phyloP scores from a whole-genome alignment of 1,140 invertebrate species.

The Zaprionus lachaisei region DNA sequence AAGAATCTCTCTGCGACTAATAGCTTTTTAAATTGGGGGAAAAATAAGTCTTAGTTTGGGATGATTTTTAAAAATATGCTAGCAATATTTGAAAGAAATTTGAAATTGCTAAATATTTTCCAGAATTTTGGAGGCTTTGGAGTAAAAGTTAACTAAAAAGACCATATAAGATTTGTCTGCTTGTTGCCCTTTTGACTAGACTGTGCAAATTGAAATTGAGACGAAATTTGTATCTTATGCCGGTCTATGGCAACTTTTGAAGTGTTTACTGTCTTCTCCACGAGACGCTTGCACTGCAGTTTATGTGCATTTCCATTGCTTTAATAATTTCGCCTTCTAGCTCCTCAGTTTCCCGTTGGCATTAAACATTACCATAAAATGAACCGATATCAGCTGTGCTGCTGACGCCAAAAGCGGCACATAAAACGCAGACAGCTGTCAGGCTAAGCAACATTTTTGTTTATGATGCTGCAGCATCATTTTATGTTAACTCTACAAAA shows the following conservation, averaged over 20 bases:
- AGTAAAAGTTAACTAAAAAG: neutral
- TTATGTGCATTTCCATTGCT: constrained; percentile 57
- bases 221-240: constrained; percentile 1
- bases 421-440: constrained; percentile 70
- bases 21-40: too few relatives aligned
- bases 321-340: constrained; percentile 45
- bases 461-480: constrained; percentile 61
- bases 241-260: constrained; percentile 5
- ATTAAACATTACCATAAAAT: constrained; percentile 38
- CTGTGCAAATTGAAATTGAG: neutral
- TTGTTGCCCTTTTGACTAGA: neutral
- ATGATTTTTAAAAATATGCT: too few relatives aligned
- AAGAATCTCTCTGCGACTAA: neutral
- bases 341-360: neutral
- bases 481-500: constrained; percentile 49
- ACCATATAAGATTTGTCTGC: neutral
- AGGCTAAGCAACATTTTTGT: constrained; percentile 65
- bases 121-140: neutral
- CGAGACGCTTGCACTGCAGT: constrained; percentile 32
- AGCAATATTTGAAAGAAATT: too few relatives aligned
- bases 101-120: neutral
- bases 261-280: constrained; percentile 3
- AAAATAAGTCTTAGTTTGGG: too few relatives aligned
- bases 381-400: constrained; percentile 28
- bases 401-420: constrained; percentile 35